A percentile compares a stretch with the other conserved stretches of the same genome.
phyloP scores from a whole-genome alignment of 30 jellyfish, hydroid and myxozoan species.

The Aurelia coerulea region DNA sequence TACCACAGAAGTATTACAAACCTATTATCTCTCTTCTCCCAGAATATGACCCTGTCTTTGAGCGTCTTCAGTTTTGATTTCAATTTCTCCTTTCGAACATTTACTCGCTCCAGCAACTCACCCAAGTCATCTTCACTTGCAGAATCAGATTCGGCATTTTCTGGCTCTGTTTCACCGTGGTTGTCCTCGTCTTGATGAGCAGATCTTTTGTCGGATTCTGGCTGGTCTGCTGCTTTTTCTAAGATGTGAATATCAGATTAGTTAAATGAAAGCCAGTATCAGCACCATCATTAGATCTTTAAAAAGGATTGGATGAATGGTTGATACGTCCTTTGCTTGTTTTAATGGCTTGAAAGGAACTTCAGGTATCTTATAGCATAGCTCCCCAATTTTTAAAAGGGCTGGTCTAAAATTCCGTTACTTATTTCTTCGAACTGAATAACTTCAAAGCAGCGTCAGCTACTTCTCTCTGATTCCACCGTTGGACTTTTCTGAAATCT shows the following conservation, averaged over 20 bases:
- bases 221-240: slow-evolving; percentile 25
- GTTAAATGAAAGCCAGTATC: too few species aligned
- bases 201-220: slow-evolving; percentile 40
- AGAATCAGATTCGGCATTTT: slow-evolving; percentile 13
- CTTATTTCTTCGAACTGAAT: too few species aligned
- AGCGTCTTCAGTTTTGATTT: slow-evolving; percentile 35
- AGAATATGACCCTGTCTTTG: slow-evolving; percentile 48
- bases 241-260: background rate
- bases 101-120: slow-evolving; percentile 63
- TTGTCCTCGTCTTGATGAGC: slow-evolving; percentile 31
- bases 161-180: background rate
- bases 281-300: too few species aligned
- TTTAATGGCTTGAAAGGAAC: too few species aligned
- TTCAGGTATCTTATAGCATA: too few species aligned
- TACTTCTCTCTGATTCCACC: too few species aligned
- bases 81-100: slow-evolving; percentile 49
- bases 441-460: too few species aligned
- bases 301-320: too few species aligned
- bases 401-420: too few species aligned
- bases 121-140: slow-evolving; percentile 65
- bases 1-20: slow-evolving; percentile 15
- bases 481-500: too few species aligned
- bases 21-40: slow-evolving; percentile 64
- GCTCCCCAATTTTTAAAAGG: too few species aligned
- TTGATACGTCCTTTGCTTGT: too few species aligned